These are phyloP conservation scores for Perithous albicinctus DNA, from an alignment of 2,888 invertebrate species.

Conservation along the genomic window DNA sequence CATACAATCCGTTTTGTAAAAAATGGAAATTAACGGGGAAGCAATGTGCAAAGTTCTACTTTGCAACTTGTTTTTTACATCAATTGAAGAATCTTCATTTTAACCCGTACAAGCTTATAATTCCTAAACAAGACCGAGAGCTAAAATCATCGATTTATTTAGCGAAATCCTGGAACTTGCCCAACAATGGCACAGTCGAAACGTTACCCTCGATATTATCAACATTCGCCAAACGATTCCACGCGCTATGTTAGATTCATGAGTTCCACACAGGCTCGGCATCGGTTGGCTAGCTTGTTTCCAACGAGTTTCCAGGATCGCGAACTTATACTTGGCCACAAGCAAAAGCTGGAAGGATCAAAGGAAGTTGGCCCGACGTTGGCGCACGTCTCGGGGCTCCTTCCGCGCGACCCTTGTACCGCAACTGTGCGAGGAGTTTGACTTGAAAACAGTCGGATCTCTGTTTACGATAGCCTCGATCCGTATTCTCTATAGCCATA, in stretches of 20 bases:
- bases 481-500: constrained; percentile 32
- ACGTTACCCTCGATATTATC: neutral
- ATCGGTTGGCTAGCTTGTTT: constrained; percentile 24
- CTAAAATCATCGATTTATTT: too few relatives aligned
- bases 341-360: constrained; percentile 60
- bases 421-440: constrained; percentile 21
- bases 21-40: too few relatives aligned
- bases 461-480: constrained; percentile 8
- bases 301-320: constrained; percentile 26
- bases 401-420: constrained; percentile 50
- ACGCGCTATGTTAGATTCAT: constrained; percentile 60
- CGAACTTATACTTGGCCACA: neutral
- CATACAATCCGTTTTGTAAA: too few relatives aligned
- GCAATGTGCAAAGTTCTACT: too few relatives aligned
- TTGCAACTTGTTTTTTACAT: too few relatives aligned
- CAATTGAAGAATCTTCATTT: too few relatives aligned
- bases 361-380: constrained; percentile 57
- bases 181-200: neutral
- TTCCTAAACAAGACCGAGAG: too few relatives aligned
- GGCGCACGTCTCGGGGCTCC: constrained; percentile 19
- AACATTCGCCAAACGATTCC: constrained; percentile 22
- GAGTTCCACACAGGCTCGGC: constrained; percentile 54
- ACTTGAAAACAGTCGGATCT: constrained; percentile 30
- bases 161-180: too few relatives aligned
- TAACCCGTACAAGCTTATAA: too few relatives aligned